Conservation (phyloP, 2,113 vertebrate species). For the Takifugu flavidus region DNA sequence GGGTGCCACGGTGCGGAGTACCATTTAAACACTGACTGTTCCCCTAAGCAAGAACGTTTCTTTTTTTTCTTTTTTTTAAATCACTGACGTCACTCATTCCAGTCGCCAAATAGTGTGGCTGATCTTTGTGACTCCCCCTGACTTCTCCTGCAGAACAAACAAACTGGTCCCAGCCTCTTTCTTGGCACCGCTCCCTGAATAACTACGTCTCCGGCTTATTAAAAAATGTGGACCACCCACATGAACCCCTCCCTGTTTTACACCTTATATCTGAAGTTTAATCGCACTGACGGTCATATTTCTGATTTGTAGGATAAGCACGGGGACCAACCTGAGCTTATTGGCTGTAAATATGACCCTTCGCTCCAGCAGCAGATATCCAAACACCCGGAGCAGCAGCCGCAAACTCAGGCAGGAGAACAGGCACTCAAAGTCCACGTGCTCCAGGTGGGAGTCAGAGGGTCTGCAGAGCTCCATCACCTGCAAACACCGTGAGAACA, state of each 20-base stretch:
- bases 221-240: constrained; percentile 30
- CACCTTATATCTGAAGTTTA: constrained; percentile 4
- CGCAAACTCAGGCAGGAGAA: constrained; percentile 87
- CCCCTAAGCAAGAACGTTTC: constrained; percentile 22
- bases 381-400: constrained; percentile 88
- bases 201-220: constrained; percentile 26
- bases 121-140: constrained; percentile 46
- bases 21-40: background rate
- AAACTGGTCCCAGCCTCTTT: constrained; percentile 36
- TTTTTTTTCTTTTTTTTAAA: constrained; percentile 19
- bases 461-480: constrained; percentile 90
- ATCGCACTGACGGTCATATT: constrained; percentile 14
- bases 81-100: constrained; percentile 48
- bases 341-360: constrained; percentile 94
- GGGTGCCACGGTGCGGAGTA: constrained; percentile 18
- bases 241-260: constrained; percentile 2
- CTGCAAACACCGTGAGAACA: constrained; percentile 54
- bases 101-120: constrained; percentile 24
- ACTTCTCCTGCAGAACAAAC: constrained; percentile 48
- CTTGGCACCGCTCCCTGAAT: constrained; percentile 30
- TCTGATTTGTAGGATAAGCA: background rate
- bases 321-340: constrained; percentile 80
- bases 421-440: constrained; percentile 90
- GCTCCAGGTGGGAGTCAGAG: constrained; percentile 88
- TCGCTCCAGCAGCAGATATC: constrained; percentile 89